Evolutionary conservation across 2,113 vertebrate genomes (phyloP), one percentile per base, ranked within the genome.

Genomic region (Mormoops blainvillei): DNA sequence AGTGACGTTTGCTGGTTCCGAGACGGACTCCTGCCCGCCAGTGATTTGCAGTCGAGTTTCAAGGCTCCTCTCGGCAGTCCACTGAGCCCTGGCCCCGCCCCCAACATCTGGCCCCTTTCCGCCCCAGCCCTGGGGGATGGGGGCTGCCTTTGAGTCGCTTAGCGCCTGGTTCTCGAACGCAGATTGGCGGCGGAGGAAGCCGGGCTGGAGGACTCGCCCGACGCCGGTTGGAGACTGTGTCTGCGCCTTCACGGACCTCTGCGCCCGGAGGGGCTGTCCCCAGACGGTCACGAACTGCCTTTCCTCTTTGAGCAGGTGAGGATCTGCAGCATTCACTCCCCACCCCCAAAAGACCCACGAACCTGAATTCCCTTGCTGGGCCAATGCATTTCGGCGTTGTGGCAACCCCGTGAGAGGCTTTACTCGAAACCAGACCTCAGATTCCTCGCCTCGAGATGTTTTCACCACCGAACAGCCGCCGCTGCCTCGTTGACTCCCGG

Each of bases 241-340:
- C 99, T 99, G 98, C 99, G 99, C 91, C 99, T 99, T 91, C 99
- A 99, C 65, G 99, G 99, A 83, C 99, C 99, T 92, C 95, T 99
- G 97, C 99, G 99, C 71, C 98, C 99, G 0, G 99, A 99, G 93
- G 98, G 98, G 8, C 99, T 99, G 96, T 99, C 99, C 2, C 98
- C 98, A 7, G 99, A 99, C 96, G 99, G 99, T 97, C 98, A 99
- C 26, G 99, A 99, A 97, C 99, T 99, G 38, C 98, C 99, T 82
- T 99, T 99, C 96, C 99, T 99, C 76, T 99, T 99, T 11, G 99
- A 99, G 98, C 99, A 99, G 99, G 99, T 99, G 96, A 94, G 91
- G 50, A 1, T n/a, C 38, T 50, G 56, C 6, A 1, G 38, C 36
- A 7, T 50, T 24, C 41, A 50, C 9, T 4, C 6, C 77, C 67